Conservation (phyloP, 2,113 vertebrate genomes). For the Glaucidium brasilianum region DNA sequence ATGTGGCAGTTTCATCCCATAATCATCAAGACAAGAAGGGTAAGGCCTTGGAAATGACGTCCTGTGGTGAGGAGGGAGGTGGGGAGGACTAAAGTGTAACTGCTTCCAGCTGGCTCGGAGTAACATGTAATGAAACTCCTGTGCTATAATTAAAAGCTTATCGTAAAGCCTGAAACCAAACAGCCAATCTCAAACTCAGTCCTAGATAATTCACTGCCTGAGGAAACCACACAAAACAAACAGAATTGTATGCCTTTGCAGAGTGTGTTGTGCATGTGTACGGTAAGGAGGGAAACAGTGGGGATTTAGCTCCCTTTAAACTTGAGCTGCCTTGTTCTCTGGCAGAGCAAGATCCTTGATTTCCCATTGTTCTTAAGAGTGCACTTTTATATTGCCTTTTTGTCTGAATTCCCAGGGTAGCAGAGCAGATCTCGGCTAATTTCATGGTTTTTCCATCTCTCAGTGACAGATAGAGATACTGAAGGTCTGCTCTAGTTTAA, state of each 20-base stretch:
- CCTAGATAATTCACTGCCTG: slow-evolving; percentile 4
- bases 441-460: neutral
- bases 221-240: slow-evolving; percentile 76
- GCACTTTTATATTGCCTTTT: neutral
- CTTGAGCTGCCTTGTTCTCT: neutral
- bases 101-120: slow-evolving; percentile 86
- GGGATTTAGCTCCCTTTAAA: slow-evolving; percentile 10
- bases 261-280: neutral
- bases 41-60: slow-evolving; percentile 96
- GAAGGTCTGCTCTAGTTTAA: neutral
- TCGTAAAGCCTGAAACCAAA: slow-evolving; percentile 56
- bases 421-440: neutral
- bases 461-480: neutral
- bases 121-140: slow-evolving; percentile 41
- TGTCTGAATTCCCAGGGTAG: neutral
- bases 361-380: neutral
- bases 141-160: slow-evolving; percentile 43
- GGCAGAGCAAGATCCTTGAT: neutral
- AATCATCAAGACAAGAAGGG: slow-evolving; percentile 95
- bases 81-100: slow-evolving; percentile 76
- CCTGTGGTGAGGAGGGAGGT: slow-evolving; percentile 69
- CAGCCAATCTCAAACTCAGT: neutral
- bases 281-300: neutral
- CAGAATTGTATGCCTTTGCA: neutral
- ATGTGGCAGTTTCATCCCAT: slow-evolving; percentile 93